Base-by-base conservation (phyloP, 2,888 invertebrate species). In the Drymonia ruficornis region DNA sequence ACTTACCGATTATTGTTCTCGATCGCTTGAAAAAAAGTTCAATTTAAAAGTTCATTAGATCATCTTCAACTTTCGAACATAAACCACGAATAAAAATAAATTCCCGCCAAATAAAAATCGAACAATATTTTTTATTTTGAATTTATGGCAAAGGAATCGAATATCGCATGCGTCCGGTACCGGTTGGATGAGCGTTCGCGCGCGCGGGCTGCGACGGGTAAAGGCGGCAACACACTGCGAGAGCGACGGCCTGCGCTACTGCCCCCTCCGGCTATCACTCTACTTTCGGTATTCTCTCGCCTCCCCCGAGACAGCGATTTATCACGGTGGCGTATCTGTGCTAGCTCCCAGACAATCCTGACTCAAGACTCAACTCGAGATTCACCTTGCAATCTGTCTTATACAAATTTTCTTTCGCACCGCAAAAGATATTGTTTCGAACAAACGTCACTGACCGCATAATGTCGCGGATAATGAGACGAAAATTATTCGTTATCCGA, bases 181-280 rank as follows among this genome's bases (percentile, higher is more conserved):
- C 56, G 65, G 52, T 53, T 42, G 55, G 63, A 29, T 54, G 57
- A 63, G 67, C 59, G 67, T 64, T 63, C 76, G 76, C 80, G 80
- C 78, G 74, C 88, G 78, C 91, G 85, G 70, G 85, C 81, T 82
- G 62, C 83, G 72, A 63, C 78, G 74, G 61, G 79, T 84, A 85
- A 84, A 83, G 85, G 80, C 86, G 78, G 82, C 80, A 74, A 82
- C 75, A 84, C 85, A 91, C 91, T 91, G 89, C 69, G 79, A 80
- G 81, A 72, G 57, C 68, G 70, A 70, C 72, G 72, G 72, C 70
- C 80, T 80, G 83, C 83, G 78, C 76, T 68, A 72, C 67, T 78
- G 80, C 84, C 88, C 86, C 86, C 86, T 78, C 86, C 85, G 82
- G 83, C 83, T 84, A 84, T 86, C 84, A 86, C 84, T 86, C 86